Evolutionary conservation across 2,113 vertebrate genomes (phyloP), one percentile per base, ranked within the genome.

Genomic region (Eulemur macaco): DNA sequence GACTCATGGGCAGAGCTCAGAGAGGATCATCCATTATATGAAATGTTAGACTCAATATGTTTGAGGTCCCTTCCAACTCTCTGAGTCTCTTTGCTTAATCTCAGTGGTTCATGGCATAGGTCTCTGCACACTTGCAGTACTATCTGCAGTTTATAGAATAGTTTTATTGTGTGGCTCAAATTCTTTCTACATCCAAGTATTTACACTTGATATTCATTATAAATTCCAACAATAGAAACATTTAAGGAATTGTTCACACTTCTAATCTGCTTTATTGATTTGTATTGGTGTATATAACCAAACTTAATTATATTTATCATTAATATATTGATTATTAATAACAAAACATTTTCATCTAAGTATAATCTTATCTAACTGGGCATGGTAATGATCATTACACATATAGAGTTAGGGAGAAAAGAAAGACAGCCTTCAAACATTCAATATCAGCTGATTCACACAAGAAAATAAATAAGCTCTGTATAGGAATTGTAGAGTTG

Each of bases 391-490:
- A 97, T 94, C 52, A 84, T 93, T 78, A 56, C 63, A 86, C 82
- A 94, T 92, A 96, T 47, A 91, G 88, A 97, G 95, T 96, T 97
- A 63, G 27, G 60, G 60, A 90, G 97, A 93, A 83, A 83, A 73
- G 76, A 80, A 80, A 93, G 69, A 82, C 71, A 96, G 80, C 45
- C 86, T 97, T 97, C 85, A 90, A 94, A 98, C 88, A 77, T 56
- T 80, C 73, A 98, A 0, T 3, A 8, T 82, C 77, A 98, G 95
- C 93, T 97, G 96, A 64, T 91, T 73, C 76, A 90, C 50, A 93
- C 45, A 92, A 92, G 94, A 97, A 98, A 96, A 71, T 74, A 98
- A 97, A 97, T 92, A 96, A 96, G 9, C 37, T 98, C 73, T 71
- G 5, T 58, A 77, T 74, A 84, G 78, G 91, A 97, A 96, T 77